phyloP scores from a whole-genome alignment of 2,888 invertebrate genomes.

The Ophioninae sp. region DNA sequence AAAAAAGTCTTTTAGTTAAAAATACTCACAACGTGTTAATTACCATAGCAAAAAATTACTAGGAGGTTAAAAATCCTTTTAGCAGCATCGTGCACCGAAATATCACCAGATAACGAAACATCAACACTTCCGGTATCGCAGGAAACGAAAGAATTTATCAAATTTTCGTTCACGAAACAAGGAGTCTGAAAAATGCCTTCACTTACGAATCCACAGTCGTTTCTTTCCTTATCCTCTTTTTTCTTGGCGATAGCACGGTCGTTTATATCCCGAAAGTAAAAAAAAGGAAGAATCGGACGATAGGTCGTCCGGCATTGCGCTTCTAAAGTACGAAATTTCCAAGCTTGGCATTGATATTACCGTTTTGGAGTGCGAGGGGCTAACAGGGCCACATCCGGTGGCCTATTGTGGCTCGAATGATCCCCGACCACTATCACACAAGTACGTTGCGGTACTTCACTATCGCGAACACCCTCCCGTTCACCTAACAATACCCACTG shows the following conservation, averaged over 20 bases:
- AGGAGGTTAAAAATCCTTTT: too few relatives aligned
- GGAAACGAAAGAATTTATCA: too few relatives aligned
- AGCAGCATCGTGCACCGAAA: too few relatives aligned
- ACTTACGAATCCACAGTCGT: constrained; percentile 3
- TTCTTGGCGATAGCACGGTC: constrained; percentile 25
- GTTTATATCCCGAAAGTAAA: constrained; percentile 25
- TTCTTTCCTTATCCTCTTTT: not conserved
- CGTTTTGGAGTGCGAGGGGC: constrained; percentile 28
- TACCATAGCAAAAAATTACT: too few relatives aligned
- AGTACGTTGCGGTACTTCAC: constrained; percentile 38
- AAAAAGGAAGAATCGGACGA: not conserved
- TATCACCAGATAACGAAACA: too few relatives aligned
- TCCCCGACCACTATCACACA: constrained; percentile 33
- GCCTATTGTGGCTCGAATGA: constrained; percentile 36
- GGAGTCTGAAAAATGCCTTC: not conserved
- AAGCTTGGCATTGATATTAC: constrained; percentile 48
- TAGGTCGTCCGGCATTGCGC: constrained; percentile 10
- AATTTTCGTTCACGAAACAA: constrained; percentile 23
- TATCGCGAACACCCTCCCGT: constrained; percentile 46
- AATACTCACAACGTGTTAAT: too few relatives aligned
- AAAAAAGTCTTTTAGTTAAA: too few relatives aligned
- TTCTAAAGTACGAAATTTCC: constrained; percentile 27
- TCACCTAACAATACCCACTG: constrained; percentile 54
- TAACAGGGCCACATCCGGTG: constrained; percentile 42
- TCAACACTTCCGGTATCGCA: too few relatives aligned